These are phyloP conservation scores for Forficula auricularia DNA, from an alignment of 1,140 invertebrate species.

Conservation along the genomic window DNA sequence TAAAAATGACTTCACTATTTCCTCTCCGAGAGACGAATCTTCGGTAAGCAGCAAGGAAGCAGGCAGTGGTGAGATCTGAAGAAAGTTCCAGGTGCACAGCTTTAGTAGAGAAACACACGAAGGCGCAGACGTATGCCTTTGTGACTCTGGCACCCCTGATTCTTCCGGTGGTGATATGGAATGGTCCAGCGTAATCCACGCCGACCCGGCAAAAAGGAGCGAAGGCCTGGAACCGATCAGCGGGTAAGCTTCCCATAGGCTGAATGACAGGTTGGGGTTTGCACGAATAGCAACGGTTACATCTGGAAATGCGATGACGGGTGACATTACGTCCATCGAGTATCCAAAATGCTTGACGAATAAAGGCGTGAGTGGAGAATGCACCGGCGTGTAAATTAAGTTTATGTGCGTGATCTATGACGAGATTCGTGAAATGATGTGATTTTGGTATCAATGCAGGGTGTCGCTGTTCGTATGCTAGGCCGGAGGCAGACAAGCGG, in stretches of 20 bases:
- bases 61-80: neutral
- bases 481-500: no score
- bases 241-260: constrained; percentile 23
- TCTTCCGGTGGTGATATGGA: constrained; percentile 18
- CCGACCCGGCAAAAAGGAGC: constrained; percentile 20
- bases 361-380: no score
- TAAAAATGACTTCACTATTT: constrained; percentile 8
- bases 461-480: no score
- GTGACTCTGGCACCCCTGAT: constrained; percentile 13
- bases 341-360: no score
- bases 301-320: no score
- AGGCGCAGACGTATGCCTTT: constrained; percentile 27
- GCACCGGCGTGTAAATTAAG: no score
- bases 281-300: no score
- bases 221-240: constrained; percentile 14
- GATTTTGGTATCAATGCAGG: no score
- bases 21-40: constrained; percentile 13
- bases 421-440: no score
- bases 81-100: constrained; percentile 6
- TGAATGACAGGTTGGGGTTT: no score
- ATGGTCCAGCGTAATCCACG: constrained; percentile 26
- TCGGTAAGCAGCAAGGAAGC: constrained; percentile 9
- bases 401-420: no score
- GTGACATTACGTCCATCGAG: no score
- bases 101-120: constrained; percentile 13